Conservation (phyloP, 1,140 invertebrate genomes). For the Calliphora vicina region DNA sequence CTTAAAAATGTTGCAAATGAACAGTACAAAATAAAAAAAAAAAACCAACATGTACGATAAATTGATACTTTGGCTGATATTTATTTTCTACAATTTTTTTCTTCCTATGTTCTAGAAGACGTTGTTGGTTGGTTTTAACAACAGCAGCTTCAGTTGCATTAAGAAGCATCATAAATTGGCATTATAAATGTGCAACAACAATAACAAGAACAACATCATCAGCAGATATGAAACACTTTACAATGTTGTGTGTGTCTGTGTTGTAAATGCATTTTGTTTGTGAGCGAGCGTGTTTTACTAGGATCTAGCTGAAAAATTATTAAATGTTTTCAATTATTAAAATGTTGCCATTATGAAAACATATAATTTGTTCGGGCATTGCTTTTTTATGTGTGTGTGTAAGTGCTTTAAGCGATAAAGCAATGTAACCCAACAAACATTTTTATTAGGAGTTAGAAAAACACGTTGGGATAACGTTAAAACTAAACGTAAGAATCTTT, state of each 20-base stretch:
- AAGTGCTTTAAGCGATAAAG: no score
- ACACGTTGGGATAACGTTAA: no score
- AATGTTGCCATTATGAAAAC: neutral
- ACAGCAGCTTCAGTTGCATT: neutral
- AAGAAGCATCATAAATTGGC: neutral
- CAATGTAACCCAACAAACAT: no score
- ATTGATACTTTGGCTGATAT: neutral
- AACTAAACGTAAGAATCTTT: no score
- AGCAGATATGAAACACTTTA: neutral
- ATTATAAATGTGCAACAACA: neutral
- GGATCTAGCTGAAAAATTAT: neutral
- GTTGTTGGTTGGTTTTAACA: no score
- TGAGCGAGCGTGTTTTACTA: no score
- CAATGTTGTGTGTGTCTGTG: neutral
- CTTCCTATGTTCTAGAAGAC: no score
- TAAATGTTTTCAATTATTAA: slow-evolving; percentile 2
- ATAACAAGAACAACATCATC: no score
- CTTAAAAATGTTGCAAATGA: neutral
- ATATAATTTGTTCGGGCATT: neutral
- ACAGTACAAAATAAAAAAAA: neutral
- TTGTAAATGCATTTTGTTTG: no score
- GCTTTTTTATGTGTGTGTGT: no score
- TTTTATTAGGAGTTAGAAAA: no score
- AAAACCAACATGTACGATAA: neutral
- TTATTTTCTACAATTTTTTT: neutral